Conservation (phyloP, 2,113 vertebrate species). For the Saccopteryx leptura region DNA sequence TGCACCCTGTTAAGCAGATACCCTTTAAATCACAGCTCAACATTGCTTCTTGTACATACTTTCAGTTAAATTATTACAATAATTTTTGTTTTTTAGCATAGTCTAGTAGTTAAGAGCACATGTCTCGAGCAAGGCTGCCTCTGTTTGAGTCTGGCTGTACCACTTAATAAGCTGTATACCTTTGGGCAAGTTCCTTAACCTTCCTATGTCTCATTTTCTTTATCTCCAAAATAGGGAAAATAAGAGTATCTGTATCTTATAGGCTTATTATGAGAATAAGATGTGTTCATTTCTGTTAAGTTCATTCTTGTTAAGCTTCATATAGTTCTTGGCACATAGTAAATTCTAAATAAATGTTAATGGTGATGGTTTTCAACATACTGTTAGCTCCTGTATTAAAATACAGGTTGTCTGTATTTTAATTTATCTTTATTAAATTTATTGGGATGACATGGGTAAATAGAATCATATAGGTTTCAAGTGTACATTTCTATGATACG, state of each 20-base stretch:
- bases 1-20: neutral
- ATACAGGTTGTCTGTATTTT: no score
- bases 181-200: neutral
- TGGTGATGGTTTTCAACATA: slow-evolving; percentile 1
- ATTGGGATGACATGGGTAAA: no score
- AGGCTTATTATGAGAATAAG: neutral
- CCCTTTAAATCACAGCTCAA: neutral
- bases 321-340: neutral
- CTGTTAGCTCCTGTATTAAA: neutral
- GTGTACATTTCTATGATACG: no score
- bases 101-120: slow-evolving; percentile 1
- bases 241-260: neutral
- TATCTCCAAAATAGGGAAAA: slow-evolving; percentile 25
- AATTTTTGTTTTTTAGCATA: slow-evolving; percentile 38
- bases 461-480: no score
- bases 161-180: neutral
- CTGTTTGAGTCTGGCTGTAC: neutral
- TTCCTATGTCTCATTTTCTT: slow-evolving; percentile 58
- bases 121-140: neutral
- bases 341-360: slow-evolving; percentile 33
- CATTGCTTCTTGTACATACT: neutral
- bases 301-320: neutral
- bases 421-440: no score
- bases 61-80: slow-evolving; percentile 26
- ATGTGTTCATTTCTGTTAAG: neutral